phyloP scores from a whole-genome alignment of 37 sponge, comb jelly and placozoan genomes.

The Tethya wilhelma region DNA sequence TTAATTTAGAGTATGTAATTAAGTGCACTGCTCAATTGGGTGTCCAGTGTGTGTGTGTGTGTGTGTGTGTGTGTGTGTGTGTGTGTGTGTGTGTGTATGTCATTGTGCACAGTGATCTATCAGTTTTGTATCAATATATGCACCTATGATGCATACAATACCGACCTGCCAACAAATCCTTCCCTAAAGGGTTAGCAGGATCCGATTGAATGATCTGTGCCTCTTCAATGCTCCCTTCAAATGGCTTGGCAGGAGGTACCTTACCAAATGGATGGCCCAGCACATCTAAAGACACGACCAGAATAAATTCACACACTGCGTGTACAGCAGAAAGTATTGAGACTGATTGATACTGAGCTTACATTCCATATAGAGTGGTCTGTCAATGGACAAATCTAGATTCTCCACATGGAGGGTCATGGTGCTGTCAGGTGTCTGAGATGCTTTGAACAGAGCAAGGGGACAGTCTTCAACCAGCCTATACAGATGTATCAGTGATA shows the following conservation, averaged over 20 bases:
- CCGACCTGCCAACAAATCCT: slow-evolving; percentile 70
- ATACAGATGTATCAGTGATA: background rate
- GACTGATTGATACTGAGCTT: slow-evolving; percentile 12
- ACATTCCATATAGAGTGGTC: slow-evolving; percentile 78
- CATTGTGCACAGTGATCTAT: too few relatives aligned
- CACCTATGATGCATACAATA: too few relatives aligned
- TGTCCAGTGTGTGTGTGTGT: too few relatives aligned
- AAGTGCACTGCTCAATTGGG: too few relatives aligned
- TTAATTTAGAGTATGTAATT: too few relatives aligned
- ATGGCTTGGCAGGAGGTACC: slow-evolving; percentile 56
- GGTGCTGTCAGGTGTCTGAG: too few relatives aligned
- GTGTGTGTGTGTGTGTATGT: too few relatives aligned
- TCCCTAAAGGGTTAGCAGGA: slow-evolving; percentile 63
- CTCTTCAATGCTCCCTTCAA: slow-evolving; percentile 43
- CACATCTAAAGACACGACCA: slow-evolving; percentile 46
- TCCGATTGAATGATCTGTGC: slow-evolving; percentile 61
- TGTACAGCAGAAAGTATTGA: too few relatives aligned
- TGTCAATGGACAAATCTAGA: slow-evolving; percentile 19
- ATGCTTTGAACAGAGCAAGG: slow-evolving; percentile 30
- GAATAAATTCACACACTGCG: too few relatives aligned
- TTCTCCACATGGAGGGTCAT: slow-evolving; percentile 55
- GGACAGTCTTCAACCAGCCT: slow-evolving; percentile 73
- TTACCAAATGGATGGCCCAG: slow-evolving; percentile 78
- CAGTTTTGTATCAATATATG: too few relatives aligned
- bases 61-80: too few relatives aligned